Percentiles rank a stretch among this genome's conserved stretches.
Conservation (phyloP, 1,140 invertebrate genomes). For the Phocides pigmalion region DNA sequence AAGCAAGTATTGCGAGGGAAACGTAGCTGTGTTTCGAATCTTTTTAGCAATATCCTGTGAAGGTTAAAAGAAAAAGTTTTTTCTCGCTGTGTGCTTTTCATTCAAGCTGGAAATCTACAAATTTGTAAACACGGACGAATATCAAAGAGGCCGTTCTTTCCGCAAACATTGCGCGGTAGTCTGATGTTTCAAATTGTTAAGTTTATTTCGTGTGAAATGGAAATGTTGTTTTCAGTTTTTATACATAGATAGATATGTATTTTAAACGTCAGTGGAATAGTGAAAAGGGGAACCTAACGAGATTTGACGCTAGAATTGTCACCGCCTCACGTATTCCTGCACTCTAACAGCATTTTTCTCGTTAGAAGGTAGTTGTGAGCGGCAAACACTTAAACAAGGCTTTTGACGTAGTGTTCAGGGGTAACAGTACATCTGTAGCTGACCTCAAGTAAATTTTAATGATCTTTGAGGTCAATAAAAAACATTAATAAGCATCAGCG, state of each 20-base stretch:
- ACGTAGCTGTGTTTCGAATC: constrained; percentile 6
- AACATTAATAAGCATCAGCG: too few relatives aligned
- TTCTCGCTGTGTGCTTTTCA: neutral
- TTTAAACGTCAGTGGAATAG: neutral
- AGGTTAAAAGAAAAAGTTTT: constrained; percentile 22
- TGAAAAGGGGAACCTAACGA: too few relatives aligned
- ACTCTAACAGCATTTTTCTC: too few relatives aligned
- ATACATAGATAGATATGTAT: neutral
- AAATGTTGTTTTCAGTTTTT: neutral
- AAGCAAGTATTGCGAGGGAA: constrained; percentile 23
- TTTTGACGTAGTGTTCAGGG: too few relatives aligned
- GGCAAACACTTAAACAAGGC: too few relatives aligned
- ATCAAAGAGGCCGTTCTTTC: constrained; percentile 15
- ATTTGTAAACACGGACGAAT: constrained; percentile 15
- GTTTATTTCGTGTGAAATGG: neutral
- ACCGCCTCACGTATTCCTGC: too few relatives aligned
- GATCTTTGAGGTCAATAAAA: too few relatives aligned
- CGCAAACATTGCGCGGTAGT: constrained; percentile 5
- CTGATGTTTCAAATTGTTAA: neutral
- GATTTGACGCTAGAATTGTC: too few relatives aligned
- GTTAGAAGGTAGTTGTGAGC: too few relatives aligned
- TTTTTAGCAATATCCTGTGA: constrained; percentile 13
- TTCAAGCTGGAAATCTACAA: constrained; percentile 13
- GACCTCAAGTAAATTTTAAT: too few relatives aligned
- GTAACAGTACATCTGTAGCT: too few relatives aligned